These are phyloP conservation scores for Dromococcyx pavoninus DNA, from an alignment of 2,797 vertebrate genomes.

Conservation along the genomic window DNA sequence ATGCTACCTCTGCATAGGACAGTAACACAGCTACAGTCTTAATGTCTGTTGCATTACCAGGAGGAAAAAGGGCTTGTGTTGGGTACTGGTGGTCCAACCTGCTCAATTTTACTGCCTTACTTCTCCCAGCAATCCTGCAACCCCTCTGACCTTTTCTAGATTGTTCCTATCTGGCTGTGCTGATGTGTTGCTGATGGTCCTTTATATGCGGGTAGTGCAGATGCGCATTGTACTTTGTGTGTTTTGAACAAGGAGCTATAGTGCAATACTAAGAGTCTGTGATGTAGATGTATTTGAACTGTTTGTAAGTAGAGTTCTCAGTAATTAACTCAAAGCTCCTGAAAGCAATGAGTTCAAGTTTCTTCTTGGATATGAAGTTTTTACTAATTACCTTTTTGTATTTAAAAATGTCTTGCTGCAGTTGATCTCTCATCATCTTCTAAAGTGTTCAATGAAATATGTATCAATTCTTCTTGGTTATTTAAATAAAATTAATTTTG, in stretches of 20 bases:
- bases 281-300: background rate
- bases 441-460: background rate
- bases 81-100: background rate
- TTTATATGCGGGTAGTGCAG: background rate
- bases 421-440: background rate
- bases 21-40: background rate
- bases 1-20: background rate
- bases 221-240: background rate
- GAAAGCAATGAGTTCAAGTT: background rate
- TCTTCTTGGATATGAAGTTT: background rate
- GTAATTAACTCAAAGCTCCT: background rate
- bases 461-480: background rate
- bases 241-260: background rate
- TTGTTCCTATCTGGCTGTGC: background rate
- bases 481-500: constrained; percentile 10
- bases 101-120: background rate
- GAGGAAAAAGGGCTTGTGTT: background rate
- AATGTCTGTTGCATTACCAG: background rate
- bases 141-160: background rate
- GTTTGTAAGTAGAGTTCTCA: background rate
- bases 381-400: background rate
- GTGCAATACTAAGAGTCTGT: constrained; percentile 40
- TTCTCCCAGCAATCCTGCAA: background rate
- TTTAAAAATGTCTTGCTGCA: background rate
- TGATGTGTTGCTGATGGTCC: background rate